Evolutionary conservation across 2,888 invertebrate genomes (phyloP).

Genomic region (Athalia circularis): DNA sequence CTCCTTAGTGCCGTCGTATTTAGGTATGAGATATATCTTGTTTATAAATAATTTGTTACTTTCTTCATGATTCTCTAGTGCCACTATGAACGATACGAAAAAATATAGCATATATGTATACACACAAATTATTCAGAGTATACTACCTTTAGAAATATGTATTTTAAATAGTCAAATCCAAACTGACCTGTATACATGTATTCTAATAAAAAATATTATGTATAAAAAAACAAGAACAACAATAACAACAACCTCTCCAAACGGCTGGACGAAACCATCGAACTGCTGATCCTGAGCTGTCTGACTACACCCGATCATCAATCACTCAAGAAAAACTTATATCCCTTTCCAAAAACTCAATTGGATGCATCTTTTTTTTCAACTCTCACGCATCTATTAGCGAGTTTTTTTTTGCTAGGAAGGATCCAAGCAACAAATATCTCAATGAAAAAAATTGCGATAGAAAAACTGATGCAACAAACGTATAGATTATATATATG

Average conservation of each 20-base stretch:
- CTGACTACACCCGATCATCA: no score
- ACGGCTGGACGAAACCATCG: no score
- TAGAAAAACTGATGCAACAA: not conserved
- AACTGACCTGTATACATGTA: not conserved
- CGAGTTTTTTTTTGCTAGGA: no score
- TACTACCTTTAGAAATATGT: not conserved
- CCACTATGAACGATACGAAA: conserved; percentile 15
- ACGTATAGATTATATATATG: conserved; percentile 10
- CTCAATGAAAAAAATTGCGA: conserved; percentile 17
- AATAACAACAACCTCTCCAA: not conserved
- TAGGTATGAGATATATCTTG: conserved; percentile 3
- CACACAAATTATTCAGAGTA: conserved; percentile 5
- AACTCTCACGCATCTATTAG: not conserved
- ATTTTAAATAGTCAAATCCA: conserved; percentile 22
- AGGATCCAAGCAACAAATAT: not conserved
- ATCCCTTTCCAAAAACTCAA: not conserved
- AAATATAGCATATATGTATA: conserved; percentile 13
- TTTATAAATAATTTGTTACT: conserved; percentile 29
- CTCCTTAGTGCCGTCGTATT: not conserved
- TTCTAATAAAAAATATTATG: not conserved
- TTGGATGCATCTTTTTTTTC: not conserved
- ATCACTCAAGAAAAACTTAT: no score
- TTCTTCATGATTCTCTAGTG: conserved; percentile 14
- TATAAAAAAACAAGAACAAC: not conserved
- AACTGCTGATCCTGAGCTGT: not conserved